These are phyloP conservation scores for Gnatocerus cornutus DNA, from an alignment of 2,888 invertebrate genomes.

Conservation along the genomic window DNA sequence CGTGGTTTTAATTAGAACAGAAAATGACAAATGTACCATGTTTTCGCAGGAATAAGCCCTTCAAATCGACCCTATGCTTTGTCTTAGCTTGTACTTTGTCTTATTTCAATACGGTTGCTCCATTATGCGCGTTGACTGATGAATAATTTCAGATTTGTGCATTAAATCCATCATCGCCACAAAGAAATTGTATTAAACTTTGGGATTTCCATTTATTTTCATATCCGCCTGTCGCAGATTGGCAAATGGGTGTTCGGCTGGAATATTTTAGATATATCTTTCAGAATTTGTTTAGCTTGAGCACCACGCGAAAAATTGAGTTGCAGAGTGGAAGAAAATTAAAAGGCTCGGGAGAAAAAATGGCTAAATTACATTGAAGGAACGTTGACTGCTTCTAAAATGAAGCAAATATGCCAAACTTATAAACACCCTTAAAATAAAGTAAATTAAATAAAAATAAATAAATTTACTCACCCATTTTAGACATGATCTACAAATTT, in stretches of 20 bases:
- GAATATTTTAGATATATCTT: conserved; percentile 17
- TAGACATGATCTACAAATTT: too few relatives aligned
- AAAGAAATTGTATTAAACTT: conserved; percentile 37
- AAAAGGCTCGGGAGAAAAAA: neutral
- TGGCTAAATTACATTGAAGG: too few relatives aligned
- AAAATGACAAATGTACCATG: conserved; percentile 46
- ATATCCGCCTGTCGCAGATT: conserved; percentile 17
- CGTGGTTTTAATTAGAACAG: conserved; percentile 46
- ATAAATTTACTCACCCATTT: too few relatives aligned
- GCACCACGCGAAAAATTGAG: conserved; percentile 23
- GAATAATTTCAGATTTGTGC: conserved; percentile 36
- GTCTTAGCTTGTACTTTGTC: conserved; percentile 31
- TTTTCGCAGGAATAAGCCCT: conserved; percentile 26
- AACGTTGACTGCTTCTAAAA: too few relatives aligned
- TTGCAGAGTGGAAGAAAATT: conserved; percentile 3
- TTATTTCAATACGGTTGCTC: conserved; percentile 34
- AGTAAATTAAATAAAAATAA: too few relatives aligned
- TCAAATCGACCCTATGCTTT: conserved; percentile 23
- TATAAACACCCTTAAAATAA: too few relatives aligned
- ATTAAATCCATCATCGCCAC: conserved; percentile 33
- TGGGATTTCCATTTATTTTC: conserved; percentile 30
- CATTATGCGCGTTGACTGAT: conserved; percentile 23
- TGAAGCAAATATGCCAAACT: too few relatives aligned
- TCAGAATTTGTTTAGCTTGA: conserved; percentile 21
- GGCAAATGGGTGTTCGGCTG: conserved; percentile 18